Evolutionary conservation across 2,888 invertebrate species (phyloP).

Genomic region (Smittia sp.): DNA sequence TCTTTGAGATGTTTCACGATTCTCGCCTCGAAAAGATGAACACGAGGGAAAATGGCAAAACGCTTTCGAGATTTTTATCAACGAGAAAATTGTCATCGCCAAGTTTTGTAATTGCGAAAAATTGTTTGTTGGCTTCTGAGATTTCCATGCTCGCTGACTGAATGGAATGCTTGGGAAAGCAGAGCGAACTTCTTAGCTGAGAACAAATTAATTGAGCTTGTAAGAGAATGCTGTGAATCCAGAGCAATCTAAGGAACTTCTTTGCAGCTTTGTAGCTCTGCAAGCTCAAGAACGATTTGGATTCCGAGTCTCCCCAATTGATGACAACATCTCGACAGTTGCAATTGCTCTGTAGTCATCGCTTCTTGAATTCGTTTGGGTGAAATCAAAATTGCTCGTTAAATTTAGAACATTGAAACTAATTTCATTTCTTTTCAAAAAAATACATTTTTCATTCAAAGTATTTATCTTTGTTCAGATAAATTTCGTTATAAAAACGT

Average conservation of each 20-base stretch:
- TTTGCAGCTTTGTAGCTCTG: too few relatives aligned
- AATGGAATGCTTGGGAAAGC: too few relatives aligned
- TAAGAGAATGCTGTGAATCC: too few relatives aligned
- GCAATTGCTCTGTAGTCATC: too few relatives aligned
- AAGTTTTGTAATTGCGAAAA: neutral
- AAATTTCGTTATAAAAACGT: too few relatives aligned
- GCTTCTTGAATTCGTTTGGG: too few relatives aligned
- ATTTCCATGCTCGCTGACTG: neutral
- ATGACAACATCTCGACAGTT: neutral
- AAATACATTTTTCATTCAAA: too few relatives aligned
- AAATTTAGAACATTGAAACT: slow-evolving; percentile 9
- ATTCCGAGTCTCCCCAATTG: neutral
- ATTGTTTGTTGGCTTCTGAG: neutral
- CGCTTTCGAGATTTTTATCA: neutral
- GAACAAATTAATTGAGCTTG: too few relatives aligned
- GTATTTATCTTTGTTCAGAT: too few relatives aligned
- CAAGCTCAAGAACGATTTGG: neutral
- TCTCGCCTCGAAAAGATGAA: neutral
- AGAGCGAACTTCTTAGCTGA: too few relatives aligned
- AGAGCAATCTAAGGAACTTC: too few relatives aligned
- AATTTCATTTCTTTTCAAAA: too few relatives aligned
- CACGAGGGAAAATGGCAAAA: neutral
- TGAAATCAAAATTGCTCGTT: neutral
- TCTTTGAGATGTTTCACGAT: slow-evolving; percentile 14
- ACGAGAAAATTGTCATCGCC: neutral